Percentiles rank a stretch among this genome's conserved stretches.
phyloP scores from a whole-genome alignment of 2,888 invertebrate genomes.

The Gastrophysa polygoni region DNA sequence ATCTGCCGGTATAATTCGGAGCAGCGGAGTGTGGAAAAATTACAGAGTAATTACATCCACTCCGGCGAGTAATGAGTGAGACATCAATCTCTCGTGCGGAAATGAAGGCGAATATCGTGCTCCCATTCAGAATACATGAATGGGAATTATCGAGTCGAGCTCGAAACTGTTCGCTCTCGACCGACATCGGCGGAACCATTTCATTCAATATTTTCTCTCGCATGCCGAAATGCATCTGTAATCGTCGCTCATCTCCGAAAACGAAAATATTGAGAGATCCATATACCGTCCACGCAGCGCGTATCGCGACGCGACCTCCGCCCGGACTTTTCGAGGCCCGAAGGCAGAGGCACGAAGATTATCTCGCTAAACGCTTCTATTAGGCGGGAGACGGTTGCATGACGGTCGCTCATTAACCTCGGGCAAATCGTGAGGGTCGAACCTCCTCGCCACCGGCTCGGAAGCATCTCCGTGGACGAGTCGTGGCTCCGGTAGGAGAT shows the following conservation, averaged over 20 bases:
- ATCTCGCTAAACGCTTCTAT: conserved; percentile 38
- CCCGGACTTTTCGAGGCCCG: conserved; percentile 13
- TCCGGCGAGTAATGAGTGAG: no score
- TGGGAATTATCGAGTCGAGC: background rate
- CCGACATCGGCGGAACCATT: background rate
- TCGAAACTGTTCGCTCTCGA: background rate
- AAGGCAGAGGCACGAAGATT: conserved; percentile 17
- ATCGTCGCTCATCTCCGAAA: background rate
- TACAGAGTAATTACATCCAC: no score
- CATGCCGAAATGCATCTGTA: background rate
- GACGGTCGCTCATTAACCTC: conserved; percentile 37
- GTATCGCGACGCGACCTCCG: background rate
- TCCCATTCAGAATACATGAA: background rate
- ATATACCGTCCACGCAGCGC: background rate
- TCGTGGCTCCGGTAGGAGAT: conserved; percentile 1
- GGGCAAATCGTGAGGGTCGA: conserved; percentile 37
- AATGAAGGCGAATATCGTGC: background rate
- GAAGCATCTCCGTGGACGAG: conserved; percentile 28
- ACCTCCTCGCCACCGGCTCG: conserved; percentile 38
- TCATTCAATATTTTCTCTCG: background rate
- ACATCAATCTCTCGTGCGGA: no score
- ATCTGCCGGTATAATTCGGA: no score
- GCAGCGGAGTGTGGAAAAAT: no score
- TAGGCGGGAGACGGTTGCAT: conserved; percentile 37
- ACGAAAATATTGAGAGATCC: background rate